These are phyloP conservation scores for Siderastrea radians DNA, from an alignment of 92 coral and sea anemone genomes.

Conservation along the genomic window DNA sequence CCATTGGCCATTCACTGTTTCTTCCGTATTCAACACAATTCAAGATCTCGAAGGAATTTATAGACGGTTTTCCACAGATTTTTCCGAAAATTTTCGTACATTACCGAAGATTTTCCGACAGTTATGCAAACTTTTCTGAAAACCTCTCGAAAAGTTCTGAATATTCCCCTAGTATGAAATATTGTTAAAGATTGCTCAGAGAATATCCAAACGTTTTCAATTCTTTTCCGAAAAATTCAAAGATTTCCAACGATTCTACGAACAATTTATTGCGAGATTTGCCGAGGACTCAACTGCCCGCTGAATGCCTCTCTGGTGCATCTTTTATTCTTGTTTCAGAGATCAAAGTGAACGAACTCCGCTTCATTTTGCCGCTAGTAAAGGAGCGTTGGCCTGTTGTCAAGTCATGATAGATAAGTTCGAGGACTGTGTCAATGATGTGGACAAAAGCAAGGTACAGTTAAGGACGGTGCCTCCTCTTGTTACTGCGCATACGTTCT, in stretches of 20 bases:
- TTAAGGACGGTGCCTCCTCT: not conserved
- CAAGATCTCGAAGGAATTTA: not conserved
- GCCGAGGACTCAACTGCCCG: too few relatives aligned
- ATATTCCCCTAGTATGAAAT: too few relatives aligned
- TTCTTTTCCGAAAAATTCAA: too few relatives aligned
- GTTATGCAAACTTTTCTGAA: not conserved
- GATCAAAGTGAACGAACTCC: slow-evolving; percentile 70
- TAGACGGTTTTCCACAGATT: not conserved
- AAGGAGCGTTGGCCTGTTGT: slow-evolving; percentile 63
- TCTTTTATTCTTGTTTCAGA: slow-evolving; percentile 14
- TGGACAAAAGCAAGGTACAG: slow-evolving; percentile 68
- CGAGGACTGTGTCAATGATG: slow-evolving; percentile 50
- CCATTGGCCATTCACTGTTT: too few relatives aligned
- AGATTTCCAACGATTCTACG: too few relatives aligned
- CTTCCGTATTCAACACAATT: too few relatives aligned
- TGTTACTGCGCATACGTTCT: too few relatives aligned
- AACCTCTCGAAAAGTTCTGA: not conserved
- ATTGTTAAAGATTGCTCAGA: too few relatives aligned
- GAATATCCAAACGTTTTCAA: too few relatives aligned
- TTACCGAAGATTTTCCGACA: not conserved
- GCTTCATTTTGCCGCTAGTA: slow-evolving; percentile 75
- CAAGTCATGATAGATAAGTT: slow-evolving; percentile 42
- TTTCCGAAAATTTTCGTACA: not conserved
- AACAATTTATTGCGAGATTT: too few relatives aligned
- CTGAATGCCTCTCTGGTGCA: too few relatives aligned